These are phyloP conservation scores for Rhea americana DNA, from an alignment of 2,113 vertebrate species.

Conservation along the genomic window DNA sequence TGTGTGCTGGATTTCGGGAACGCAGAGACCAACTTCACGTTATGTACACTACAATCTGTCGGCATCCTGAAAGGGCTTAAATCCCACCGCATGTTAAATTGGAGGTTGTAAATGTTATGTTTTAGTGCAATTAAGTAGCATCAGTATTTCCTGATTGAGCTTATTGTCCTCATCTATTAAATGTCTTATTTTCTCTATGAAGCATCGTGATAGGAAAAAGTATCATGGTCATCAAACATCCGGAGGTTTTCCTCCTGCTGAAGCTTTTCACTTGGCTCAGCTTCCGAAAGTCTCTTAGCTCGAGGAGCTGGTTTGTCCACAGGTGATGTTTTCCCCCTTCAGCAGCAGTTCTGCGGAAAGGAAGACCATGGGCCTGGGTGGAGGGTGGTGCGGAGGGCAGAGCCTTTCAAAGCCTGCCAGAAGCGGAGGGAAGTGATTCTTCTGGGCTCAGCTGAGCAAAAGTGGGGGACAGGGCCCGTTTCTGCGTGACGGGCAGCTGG, in stretches of 20 bases:
- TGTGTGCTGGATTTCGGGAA: no score
- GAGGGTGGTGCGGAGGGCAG: neutral
- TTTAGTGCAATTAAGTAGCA: neutral
- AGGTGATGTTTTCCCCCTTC: no score
- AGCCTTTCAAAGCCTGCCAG: neutral
- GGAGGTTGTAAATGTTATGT: neutral
- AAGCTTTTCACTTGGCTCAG: neutral
- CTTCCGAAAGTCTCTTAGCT: no score
- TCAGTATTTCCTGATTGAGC: neutral
- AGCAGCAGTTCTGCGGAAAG: neutral
- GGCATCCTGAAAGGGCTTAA: no score
- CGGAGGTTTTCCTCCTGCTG: neutral
- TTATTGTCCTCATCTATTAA: neutral
- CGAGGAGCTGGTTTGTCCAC: no score
- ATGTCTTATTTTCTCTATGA: neutral
- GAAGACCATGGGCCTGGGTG: neutral
- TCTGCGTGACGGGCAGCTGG: neutral
- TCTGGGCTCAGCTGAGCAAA: neutral
- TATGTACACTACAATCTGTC: no score
- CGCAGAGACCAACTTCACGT: no score
- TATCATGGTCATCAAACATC: neutral
- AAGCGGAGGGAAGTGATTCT: accelerated
- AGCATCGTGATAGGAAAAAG: neutral
- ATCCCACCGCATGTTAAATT: neutral
- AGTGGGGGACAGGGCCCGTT: accelerated